These are phyloP conservation scores for Embidobia sp. DNA, from an alignment of 2,888 invertebrate species.

Conservation along the genomic window DNA sequence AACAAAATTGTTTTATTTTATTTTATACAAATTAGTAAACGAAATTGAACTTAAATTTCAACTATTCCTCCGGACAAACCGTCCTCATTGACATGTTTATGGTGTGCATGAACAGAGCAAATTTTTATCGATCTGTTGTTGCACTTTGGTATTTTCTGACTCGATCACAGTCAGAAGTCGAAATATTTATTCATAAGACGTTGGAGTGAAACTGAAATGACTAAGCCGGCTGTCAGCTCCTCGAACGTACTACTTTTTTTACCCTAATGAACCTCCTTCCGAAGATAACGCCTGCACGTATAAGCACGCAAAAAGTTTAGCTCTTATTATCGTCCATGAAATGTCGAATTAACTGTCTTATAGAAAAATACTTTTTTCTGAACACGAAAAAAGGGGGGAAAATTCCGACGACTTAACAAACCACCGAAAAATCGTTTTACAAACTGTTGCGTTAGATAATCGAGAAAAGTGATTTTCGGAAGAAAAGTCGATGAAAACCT, in stretches of 20 bases:
- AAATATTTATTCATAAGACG: conserved; percentile 77
- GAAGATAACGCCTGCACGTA: neutral
- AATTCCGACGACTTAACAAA: too few species aligned
- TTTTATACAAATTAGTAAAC: conserved; percentile 29
- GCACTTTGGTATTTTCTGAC: conserved; percentile 67
- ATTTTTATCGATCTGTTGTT: conserved; percentile 79
- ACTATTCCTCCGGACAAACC: too few species aligned
- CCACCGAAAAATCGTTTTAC: too few species aligned
- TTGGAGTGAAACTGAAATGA: conserved; percentile 73
- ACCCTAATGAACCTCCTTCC: conserved; percentile 27
- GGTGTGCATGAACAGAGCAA: conserved; percentile 70
- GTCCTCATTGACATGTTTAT: conserved; percentile 78
- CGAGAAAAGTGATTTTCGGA: too few species aligned
- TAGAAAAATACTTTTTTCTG: too few species aligned
- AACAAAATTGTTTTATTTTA: conserved; percentile 2
- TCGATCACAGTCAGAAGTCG: conserved; percentile 72
- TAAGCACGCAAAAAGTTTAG: too few species aligned
- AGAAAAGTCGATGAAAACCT: too few species aligned
- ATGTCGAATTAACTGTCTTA: too few species aligned
- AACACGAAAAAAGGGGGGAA: too few species aligned
- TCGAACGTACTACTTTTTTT: conserved; percentile 39
- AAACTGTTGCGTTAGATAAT: too few species aligned
- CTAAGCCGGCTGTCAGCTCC: conserved; percentile 73
- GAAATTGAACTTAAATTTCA: conserved; percentile 24
- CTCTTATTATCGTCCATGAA: too few species aligned